Base-by-base conservation (phyloP, 2,113 vertebrate species). In the Planiliza haematocheilus region DNA sequence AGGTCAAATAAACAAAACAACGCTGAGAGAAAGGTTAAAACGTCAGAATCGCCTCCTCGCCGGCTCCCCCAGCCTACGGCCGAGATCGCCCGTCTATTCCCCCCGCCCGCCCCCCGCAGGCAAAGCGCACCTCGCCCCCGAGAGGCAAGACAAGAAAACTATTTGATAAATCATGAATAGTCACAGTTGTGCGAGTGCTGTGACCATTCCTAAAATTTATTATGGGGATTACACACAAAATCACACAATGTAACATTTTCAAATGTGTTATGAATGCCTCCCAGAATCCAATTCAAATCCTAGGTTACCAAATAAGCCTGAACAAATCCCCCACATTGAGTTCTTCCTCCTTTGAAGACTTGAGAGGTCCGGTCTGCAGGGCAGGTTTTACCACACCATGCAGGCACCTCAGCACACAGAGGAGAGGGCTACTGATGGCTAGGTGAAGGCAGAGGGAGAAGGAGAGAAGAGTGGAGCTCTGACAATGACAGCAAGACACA, bases 291-390 rank as follows among this genome's bases (percentile, higher is more conserved):
- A 94, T 94, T 94, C 92, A 93, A 93, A 94, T 94, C 91, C 92
- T 89, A 91, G 92, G 93, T 94, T 94, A 92, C 91, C 92, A 93
- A 93, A 94, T 94, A 94, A 93, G 93, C 93, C 91, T 93, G 93
- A 94, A 94, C 93, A 94, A 94, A 94, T 94, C 93, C 92, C 88
- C 86, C 88, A 90, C 91, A 90, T 89, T 91, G 86, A 92, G 92
- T 93, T 92, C 84, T 86, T 84, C 87, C 89, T 91, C 89, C 93
- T 94, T 94, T 94, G 93, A 94, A 94, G 93, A 93, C 88, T 76
- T 45, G 84, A 91, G 91, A 91, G 88, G 92, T 91, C 89, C 90
- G 71, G 88, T 91, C 94, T 93, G 92, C 93, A 93, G 94, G 93
- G 93, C 92, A 94, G 93, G 89, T 93, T 94, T 91, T 88, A 88